Conservation (phyloP, 2,113 vertebrate genomes). For the Artemisiospiza belli region DNA sequence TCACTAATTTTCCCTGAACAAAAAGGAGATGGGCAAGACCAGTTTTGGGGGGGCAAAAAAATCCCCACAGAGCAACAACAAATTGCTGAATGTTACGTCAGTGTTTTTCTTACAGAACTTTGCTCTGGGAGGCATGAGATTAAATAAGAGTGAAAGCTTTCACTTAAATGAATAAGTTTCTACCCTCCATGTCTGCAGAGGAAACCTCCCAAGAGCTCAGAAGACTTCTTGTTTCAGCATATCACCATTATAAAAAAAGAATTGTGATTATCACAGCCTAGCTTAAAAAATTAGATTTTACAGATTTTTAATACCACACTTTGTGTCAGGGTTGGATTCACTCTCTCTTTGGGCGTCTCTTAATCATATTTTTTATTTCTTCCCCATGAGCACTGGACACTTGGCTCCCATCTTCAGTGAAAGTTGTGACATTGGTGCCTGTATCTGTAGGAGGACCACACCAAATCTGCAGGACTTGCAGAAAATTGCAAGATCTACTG, state of each 20-base stretch:
- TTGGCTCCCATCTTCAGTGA: neutral
- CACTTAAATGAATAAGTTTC: neutral
- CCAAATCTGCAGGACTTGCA: neutral
- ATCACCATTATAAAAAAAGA: neutral
- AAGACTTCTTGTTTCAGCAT: neutral
- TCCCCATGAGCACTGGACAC: neutral
- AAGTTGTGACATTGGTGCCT: neutral
- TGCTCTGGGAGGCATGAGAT: neutral
- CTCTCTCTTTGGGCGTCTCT: neutral
- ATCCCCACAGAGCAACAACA: neutral
- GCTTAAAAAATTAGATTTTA: neutral
- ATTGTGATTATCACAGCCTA: neutral
- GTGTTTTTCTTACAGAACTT: neutral
- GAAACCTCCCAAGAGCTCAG: neutral
- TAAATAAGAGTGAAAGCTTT: neutral
- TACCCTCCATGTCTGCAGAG: neutral
- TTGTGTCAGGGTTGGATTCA: fast-evolving
- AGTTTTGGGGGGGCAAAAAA: fast-evolving
- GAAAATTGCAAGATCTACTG: neutral
- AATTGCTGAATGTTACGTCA: neutral
- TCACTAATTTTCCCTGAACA: neutral
- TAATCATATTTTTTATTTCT: neutral
- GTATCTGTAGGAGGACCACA: neutral
- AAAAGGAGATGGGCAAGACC: neutral
- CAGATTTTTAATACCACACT: neutral